Base-by-base conservation (phyloP, 2,888 invertebrate species). In the Cancer borealis region DNA sequence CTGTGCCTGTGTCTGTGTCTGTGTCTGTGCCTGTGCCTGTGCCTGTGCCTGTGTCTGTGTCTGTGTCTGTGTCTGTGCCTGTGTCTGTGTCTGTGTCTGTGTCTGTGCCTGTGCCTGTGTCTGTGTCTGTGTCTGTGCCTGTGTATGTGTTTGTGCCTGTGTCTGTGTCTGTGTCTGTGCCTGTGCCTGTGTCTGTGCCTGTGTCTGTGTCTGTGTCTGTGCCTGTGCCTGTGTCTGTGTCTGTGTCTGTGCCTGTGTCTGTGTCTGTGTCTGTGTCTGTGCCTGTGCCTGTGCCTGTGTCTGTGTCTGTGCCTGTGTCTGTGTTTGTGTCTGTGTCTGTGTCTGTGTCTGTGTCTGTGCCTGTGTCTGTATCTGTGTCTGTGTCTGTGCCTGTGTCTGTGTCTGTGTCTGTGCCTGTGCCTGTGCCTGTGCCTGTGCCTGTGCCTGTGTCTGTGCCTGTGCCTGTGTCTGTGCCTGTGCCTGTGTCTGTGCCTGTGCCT, bases 231-330 rank as follows among this genome's bases (percentile, higher is more conserved):
- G 45, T 87, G 45, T 30, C 3, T 87, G 87, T 87, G 45, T 87
- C 6, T 87, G 45, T 87, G 87, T 87, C 26, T 87, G 45, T 87
- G 87, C 26, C 26, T 87, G 87, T 87, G 87, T 87, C 26, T 87
- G 87, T 87, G 87, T 87, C 26, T 87, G 87, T 87, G 87, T 87
- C 26, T 87, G 87, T 87, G 87, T 87, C 26, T 87, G 87, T 87
- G 87, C 26, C 26, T 87, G 87, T 87, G 87, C 26, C 26, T 87
- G 87, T 87, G 87, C 26, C 0, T 87, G 87, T 87, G 87, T 87
- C 26, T 87, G 87, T 87, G 87, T 87, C 5, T 84, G 84, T 84
- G 84, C n/a, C 21, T 84, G 84, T 84, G 84, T 84, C 21, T 84
- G 84, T 14, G 84, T 54, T 2, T 54, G 54, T 54, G 54, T 54